A percentile compares a stretch with the other conserved stretches of the same genome.
These are phyloP conservation scores for Drosophila sucinea DNA, from an alignment of 1,140 invertebrate species.

Conservation along the genomic window DNA sequence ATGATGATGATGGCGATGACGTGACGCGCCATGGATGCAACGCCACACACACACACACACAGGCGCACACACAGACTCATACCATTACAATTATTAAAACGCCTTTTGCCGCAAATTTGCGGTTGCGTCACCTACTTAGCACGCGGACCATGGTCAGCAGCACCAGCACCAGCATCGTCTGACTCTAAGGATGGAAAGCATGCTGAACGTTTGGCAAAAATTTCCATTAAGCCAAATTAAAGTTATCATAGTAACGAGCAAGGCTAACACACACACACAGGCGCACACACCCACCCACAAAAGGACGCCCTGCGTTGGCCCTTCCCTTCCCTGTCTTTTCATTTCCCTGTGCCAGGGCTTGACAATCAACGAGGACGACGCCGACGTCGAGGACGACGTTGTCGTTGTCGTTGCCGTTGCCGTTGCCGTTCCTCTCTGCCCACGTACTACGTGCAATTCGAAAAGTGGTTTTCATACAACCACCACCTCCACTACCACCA, in stretches of 20 bases:
- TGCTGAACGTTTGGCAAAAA: slow-evolving; percentile 51
- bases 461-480: slow-evolving; percentile 76
- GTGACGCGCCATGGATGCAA: slow-evolving; percentile 56
- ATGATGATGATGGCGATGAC: slow-evolving; percentile 62
- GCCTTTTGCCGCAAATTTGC: slow-evolving; percentile 72
- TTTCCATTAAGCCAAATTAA: slow-evolving; percentile 82
- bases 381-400: background rate
- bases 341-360: slow-evolving; percentile 54
- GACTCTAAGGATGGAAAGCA: slow-evolving; percentile 42
- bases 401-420: background rate
- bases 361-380: slow-evolving; percentile 53
- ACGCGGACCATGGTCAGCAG: slow-evolving; percentile 41
- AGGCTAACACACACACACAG: slow-evolving; percentile 3
- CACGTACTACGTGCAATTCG: slow-evolving; percentile 75
- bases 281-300: slow-evolving; percentile 8
- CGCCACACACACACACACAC: slow-evolving; percentile 30
- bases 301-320: background rate
- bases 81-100: slow-evolving; percentile 76
- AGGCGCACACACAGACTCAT: slow-evolving; percentile 54
- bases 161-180: slow-evolving; percentile 36
- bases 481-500: slow-evolving; percentile 38
- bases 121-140: slow-evolving; percentile 81
- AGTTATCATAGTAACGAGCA: slow-evolving; percentile 62
- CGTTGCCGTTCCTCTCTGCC: slow-evolving; percentile 37
- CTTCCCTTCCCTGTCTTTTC: slow-evolving; percentile 61